Evolutionary conservation across 92 coral and sea anemone species (phyloP), one percentile per base, ranked within the genome.

Genomic region (Zoanthus gigantus): DNA sequence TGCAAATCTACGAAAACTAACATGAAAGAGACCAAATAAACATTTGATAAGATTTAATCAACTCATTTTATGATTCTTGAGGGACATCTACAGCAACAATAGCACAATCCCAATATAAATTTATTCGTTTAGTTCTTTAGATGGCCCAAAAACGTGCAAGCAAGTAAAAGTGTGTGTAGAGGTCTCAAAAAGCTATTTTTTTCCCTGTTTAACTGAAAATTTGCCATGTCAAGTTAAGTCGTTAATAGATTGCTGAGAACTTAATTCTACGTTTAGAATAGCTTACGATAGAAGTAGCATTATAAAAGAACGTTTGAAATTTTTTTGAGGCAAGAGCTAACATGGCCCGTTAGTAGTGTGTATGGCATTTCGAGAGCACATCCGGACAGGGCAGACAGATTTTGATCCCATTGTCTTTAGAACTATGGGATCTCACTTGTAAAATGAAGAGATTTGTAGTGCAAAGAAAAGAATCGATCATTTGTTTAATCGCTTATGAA

Each of bases 391-490:
- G 10, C 16, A 69, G 74, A 32, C 74, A 69, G 15, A 9, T 69
- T 30, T 29, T 69, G 30, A 8, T 29, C 30, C 45, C 45, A 69
- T 69, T 69, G 74, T 69, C 46, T 69, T 17, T 17, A n/a, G 23
- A 23, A 12, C 9, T 32, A 30, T 69, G 56, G 56, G 56, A 7
- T 69, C 46, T 77, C 44, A 28, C 67, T 77, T 77, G 47, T 3
- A n/a, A n/a, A 77, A 54, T 77, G 68, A 77, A 77, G 52, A 66
- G 48, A 76, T 53, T 77, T 29, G 29, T 31, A 58, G 29, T 8
- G 48, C 46, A 31, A 77, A 58, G 82, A 53, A 54, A 74, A 16
- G 32, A 53, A 77, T 32, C 48, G 46, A 5, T 76, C 81, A 56
- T 76, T 76, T 29, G 58, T 53, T 76, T 30, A 28, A 77, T 17